Conservation (phyloP, 1,140 invertebrate species). For the Lucilia sericata region DNA sequence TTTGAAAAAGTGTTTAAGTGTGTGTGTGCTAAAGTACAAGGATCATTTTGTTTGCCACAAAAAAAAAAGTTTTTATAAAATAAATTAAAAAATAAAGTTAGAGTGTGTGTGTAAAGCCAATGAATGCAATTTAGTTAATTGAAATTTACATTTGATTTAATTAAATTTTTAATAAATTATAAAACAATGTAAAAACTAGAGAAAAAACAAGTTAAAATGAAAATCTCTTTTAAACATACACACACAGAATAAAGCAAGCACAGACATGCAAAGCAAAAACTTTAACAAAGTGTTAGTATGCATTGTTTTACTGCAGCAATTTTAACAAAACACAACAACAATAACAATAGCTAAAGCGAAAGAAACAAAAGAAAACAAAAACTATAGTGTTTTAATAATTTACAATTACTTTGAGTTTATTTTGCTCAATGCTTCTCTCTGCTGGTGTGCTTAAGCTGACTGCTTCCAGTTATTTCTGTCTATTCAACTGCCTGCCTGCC, state of each 20-base stretch:
- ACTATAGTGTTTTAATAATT: not conserved
- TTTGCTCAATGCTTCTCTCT: no score
- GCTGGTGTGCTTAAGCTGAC: no score
- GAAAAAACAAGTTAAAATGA: not conserved
- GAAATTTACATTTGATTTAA: constrained; percentile 24
- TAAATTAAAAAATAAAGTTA: no score
- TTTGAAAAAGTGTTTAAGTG: constrained; percentile 6
- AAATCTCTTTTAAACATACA: not conserved
- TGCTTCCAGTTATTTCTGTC: not conserved
- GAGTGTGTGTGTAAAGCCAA: not conserved
- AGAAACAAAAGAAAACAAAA: not conserved
- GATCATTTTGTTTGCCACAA: no score
- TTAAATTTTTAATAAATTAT: constrained; percentile 19
- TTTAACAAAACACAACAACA: no score
- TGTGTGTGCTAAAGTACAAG: not conserved
- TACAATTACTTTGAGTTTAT: no score
- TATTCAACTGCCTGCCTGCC: no score
- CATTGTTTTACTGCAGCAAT: not conserved
- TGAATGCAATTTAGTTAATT: constrained; percentile 20
- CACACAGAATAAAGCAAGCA: not conserved
- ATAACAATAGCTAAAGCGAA: not conserved
- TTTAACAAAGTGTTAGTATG: not conserved
- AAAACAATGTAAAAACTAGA: not conserved
- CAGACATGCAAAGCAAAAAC: not conserved
- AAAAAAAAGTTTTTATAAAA: no score